These are phyloP conservation scores for Petroica traversi DNA, from an alignment of 2,113 vertebrate species.

Conservation along the genomic window DNA sequence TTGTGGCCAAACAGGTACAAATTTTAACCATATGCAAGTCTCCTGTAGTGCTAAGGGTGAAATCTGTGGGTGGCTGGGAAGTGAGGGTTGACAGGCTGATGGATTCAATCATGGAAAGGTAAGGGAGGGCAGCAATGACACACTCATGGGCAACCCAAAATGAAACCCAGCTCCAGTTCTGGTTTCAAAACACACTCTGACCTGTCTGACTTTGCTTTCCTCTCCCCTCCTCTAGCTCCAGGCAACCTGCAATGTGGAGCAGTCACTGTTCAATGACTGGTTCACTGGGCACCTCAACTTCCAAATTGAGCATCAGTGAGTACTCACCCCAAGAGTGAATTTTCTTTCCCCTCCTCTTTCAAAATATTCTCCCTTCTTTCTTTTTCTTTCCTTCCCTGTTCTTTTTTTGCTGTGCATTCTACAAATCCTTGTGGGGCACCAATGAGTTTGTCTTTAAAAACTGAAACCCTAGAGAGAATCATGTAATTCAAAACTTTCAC, in stretches of 20 bases:
- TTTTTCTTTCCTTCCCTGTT: neutral
- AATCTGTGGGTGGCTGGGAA: neutral
- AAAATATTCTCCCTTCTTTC: neutral
- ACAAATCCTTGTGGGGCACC: neutral
- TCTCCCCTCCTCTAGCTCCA: slow-evolving; percentile 21
- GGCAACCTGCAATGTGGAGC: slow-evolving; percentile 72
- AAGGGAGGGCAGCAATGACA: neutral
- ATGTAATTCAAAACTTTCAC: neutral
- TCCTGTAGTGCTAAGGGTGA: neutral
- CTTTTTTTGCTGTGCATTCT: neutral
- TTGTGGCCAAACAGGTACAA: neutral
- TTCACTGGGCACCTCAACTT: slow-evolving; percentile 81
- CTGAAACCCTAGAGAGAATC: neutral
- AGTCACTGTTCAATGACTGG: slow-evolving; percentile 80
- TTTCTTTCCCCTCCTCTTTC: neutral
- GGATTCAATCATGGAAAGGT: neutral
- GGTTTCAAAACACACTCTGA: neutral
- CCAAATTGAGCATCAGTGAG: slow-evolving; percentile 82
- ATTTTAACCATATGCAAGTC: neutral
- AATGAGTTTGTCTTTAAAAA: neutral
- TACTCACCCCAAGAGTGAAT: neutral
- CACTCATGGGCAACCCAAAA: neutral
- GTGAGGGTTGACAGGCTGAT: neutral
- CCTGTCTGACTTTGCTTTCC: neutral
- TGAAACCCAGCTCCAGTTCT: neutral